phyloP scores from a whole-genome alignment of 2,888 invertebrate species.

The Meghimatium bilineatum region DNA sequence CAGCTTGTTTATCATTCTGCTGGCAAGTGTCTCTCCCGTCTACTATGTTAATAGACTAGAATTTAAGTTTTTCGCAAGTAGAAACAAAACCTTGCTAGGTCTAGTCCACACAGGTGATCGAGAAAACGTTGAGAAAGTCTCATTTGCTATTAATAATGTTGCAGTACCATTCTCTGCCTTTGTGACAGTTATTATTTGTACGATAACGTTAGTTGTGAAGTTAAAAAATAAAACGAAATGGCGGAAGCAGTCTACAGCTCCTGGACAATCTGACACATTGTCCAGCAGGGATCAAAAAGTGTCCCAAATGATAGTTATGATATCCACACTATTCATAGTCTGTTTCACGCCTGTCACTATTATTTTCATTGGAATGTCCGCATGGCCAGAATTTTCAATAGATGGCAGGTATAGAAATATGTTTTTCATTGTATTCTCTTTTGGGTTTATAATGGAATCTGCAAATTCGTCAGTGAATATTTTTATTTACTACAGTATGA shows the following conservation, averaged over 20 bases:
- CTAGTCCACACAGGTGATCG: not conserved
- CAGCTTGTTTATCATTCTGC: not conserved
- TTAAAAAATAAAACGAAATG: slow-evolving; percentile 4
- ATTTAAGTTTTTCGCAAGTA: slow-evolving; percentile 8
- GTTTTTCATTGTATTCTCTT: slow-evolving; percentile 8
- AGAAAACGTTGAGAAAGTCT: slow-evolving; percentile 1
- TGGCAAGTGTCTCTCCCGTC: slow-evolving; percentile 7
- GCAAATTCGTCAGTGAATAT: slow-evolving; percentile 29
- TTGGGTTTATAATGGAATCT: slow-evolving; percentile 18
- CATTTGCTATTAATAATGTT: slow-evolving; percentile 19
- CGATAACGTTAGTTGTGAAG: slow-evolving; percentile 4
- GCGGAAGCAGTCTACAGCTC: not conserved
- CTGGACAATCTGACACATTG: not conserved
- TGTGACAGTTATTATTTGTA: not conserved
- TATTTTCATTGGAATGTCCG: slow-evolving; percentile 5
- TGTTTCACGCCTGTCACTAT: slow-evolving; percentile 21
- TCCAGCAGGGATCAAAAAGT: slow-evolving; percentile 9
- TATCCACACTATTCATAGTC: not conserved
- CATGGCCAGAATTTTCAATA: slow-evolving; percentile 16
- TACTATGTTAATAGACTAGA: slow-evolving; percentile 15
- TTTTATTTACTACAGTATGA: slow-evolving; percentile 39
- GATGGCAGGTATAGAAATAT: slow-evolving; percentile 19
- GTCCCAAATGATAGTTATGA: slow-evolving; percentile 11
- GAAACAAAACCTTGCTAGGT: slow-evolving; percentile 28
- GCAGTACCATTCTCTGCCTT: not conserved